phyloP scores from a whole-genome alignment of 2,888 invertebrate genomes.

The Oeneis ivallda region DNA sequence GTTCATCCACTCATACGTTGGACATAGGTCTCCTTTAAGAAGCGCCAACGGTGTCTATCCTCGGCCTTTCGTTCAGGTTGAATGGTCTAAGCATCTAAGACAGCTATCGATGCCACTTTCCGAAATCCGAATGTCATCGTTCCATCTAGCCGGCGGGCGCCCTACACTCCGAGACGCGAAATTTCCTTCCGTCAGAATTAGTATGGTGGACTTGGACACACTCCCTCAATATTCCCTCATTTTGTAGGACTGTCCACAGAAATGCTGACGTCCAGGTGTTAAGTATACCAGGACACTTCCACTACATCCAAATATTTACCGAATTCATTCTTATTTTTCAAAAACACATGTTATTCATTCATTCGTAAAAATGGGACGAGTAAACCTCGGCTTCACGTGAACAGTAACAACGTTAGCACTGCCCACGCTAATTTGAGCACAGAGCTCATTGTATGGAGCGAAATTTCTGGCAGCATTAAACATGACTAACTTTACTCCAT shows the following conservation, averaged over 20 bases:
- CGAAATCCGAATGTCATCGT: too few relatives aligned
- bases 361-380: constrained; percentile 33
- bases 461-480: background rate
- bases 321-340: constrained; percentile 12
- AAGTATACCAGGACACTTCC: background rate
- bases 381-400: constrained; percentile 30
- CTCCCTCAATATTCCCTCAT: too few relatives aligned
- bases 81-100: too few relatives aligned
- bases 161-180: too few relatives aligned
- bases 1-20: too few relatives aligned
- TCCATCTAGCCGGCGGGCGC: too few relatives aligned
- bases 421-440: constrained; percentile 32
- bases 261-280: background rate
- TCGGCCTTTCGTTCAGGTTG: too few relatives aligned
- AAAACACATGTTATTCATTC: constrained; percentile 25
- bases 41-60: too few relatives aligned
- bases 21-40: too few relatives aligned
- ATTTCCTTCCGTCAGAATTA: too few relatives aligned
- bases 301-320: constrained; percentile 7
- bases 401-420: constrained; percentile 29
- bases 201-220: too few relatives aligned
- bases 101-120: too few relatives aligned
- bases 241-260: background rate
- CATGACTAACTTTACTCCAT: constrained; percentile 24
- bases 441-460: constrained; percentile 30